Conservation (phyloP, 2,113 vertebrate species). For the Macquaria australasica region DNA sequence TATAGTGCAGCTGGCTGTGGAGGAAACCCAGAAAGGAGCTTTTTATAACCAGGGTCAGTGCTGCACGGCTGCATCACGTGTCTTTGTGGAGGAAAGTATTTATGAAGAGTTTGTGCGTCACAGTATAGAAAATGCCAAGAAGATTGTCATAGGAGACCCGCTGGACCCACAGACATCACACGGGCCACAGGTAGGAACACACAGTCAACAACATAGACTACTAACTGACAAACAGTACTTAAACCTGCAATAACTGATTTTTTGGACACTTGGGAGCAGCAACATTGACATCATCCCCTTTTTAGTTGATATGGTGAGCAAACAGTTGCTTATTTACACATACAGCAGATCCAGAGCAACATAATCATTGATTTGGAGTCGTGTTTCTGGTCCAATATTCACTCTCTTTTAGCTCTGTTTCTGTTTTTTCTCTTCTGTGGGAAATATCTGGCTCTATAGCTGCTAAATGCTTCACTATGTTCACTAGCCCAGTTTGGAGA, state of each 20-base stretch:
- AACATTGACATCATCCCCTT: too few relatives aligned
- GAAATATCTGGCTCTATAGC: too few relatives aligned
- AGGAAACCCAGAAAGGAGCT: constrained; percentile 93
- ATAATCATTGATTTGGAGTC: too few relatives aligned
- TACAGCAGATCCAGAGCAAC: too few relatives aligned
- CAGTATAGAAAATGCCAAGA: constrained; percentile 90
- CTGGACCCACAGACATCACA: constrained; percentile 92
- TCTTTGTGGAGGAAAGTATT: constrained; percentile 93
- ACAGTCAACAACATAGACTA: not conserved
- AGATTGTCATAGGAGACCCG: constrained; percentile 90
- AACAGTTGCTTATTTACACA: too few relatives aligned
- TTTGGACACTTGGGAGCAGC: not conserved
- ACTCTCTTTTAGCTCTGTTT: too few relatives aligned
- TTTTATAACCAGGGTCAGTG: constrained; percentile 98
- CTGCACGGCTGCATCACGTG: constrained; percentile 92
- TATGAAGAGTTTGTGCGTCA: constrained; percentile 91
- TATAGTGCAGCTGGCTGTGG: constrained; percentile 93
- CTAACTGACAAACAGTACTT: not conserved
- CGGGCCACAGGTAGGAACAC: constrained; percentile 91
- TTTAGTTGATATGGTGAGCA: too few relatives aligned
- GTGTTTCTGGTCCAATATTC: too few relatives aligned
- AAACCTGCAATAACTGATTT: not conserved
- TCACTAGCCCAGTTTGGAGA: too few relatives aligned
- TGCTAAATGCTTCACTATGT: too few relatives aligned
- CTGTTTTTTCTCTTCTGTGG: too few relatives aligned